phyloP scores from a whole-genome alignment of 1,140 invertebrate species.

The Calliphora vicina region DNA sequence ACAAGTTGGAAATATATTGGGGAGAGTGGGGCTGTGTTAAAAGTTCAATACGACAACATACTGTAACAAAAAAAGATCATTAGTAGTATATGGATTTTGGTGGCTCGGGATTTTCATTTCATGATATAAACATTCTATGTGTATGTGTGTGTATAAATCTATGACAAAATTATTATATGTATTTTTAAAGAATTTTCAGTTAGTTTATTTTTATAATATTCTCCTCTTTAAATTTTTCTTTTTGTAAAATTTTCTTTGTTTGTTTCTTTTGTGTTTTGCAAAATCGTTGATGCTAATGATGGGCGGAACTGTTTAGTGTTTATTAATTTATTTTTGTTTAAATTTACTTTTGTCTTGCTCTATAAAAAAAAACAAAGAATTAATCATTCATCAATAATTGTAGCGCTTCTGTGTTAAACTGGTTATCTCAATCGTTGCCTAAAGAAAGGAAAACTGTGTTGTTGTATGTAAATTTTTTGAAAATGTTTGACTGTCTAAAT shows the following conservation, averaged over 20 bases:
- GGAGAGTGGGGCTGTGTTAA: too few species aligned
- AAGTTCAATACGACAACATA: too few species aligned
- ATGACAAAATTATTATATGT: not conserved
- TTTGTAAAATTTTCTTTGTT: too few species aligned
- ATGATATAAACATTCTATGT: not conserved
- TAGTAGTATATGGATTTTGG: too few species aligned
- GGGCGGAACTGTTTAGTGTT: slow-evolving; percentile 18
- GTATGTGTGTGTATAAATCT: not conserved
- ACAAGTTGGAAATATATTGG: too few species aligned
- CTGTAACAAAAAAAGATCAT: too few species aligned
- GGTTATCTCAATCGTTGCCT: not conserved
- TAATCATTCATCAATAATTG: not conserved
- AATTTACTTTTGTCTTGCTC: not conserved
- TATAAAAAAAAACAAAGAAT: too few species aligned
- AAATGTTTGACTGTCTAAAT: not conserved
- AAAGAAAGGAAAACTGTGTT: not conserved
- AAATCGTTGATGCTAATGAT: slow-evolving; percentile 32
- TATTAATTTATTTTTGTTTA: not conserved
- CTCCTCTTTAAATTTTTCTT: slow-evolving; percentile 2
- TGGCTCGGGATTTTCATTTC: too few species aligned
- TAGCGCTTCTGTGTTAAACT: slow-evolving; percentile 8
- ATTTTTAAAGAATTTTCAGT: not conserved
- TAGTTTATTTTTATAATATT: not conserved
- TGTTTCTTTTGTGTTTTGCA: not conserved
- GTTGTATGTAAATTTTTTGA: not conserved